Evolutionary conservation across 2,797 vertebrate species (phyloP).

Genomic region (Lepidocolaptes lacrymiger): DNA sequence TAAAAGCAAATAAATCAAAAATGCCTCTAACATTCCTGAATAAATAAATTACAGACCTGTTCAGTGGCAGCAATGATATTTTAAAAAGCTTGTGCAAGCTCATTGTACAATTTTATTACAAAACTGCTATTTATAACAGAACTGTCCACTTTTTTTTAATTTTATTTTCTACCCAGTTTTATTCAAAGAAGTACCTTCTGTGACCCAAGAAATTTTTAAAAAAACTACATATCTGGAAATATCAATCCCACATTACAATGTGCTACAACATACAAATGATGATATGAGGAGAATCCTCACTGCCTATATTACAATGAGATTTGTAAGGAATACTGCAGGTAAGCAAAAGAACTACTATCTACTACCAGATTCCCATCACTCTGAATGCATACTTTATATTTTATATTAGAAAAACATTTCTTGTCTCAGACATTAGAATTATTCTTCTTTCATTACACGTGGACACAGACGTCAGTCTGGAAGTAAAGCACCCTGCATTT

Average conservation of each 20-base stretch:
- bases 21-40: slow-evolving; percentile 88
- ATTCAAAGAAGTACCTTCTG: slow-evolving; percentile 25
- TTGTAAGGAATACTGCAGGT: slow-evolving; percentile 3
- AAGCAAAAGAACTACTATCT: neutral
- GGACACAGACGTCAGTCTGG: neutral
- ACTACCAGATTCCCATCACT: neutral
- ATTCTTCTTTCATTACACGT: neutral
- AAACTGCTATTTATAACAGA: slow-evolving; percentile 87
- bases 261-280: slow-evolving; percentile 36
- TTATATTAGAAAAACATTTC: neutral
- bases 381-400: neutral
- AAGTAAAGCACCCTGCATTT: neutral
- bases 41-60: slow-evolving; percentile 94
- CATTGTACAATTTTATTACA: slow-evolving; percentile 89
- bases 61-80: slow-evolving; percentile 96
- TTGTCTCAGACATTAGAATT: neutral
- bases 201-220: slow-evolving; percentile 43
- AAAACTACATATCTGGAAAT: slow-evolving; percentile 44
- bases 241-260: slow-evolving; percentile 48
- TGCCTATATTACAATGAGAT: slow-evolving; percentile 21
- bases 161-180: slow-evolving; percentile 66
- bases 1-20: slow-evolving; percentile 97
- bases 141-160: slow-evolving; percentile 73
- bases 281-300: neutral
- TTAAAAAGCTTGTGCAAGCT: slow-evolving; percentile 95